Evolutionary conservation across 2,888 invertebrate genomes (phyloP).

Genomic region (Gasteruption jaculator): DNA sequence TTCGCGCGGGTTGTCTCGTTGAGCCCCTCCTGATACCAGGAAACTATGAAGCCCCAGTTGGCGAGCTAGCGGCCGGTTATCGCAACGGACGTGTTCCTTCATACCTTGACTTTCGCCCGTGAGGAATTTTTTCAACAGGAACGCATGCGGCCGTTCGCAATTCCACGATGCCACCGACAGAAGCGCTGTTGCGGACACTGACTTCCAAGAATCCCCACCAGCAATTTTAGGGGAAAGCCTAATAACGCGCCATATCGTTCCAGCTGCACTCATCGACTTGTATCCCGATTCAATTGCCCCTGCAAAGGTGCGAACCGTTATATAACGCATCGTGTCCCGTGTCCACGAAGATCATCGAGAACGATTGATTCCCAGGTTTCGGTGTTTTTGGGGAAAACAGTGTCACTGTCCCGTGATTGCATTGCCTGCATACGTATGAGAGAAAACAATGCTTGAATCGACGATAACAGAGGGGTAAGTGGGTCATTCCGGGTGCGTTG

Average conservation of each 20-base stretch:
- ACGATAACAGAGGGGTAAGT: neutral
- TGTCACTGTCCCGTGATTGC: constrained; percentile 42
- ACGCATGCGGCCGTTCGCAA: constrained; percentile 42
- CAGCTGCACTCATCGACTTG: no score
- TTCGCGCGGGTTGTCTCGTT: constrained; percentile 50
- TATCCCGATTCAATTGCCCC: no score
- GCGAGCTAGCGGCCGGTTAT: constrained; percentile 18
- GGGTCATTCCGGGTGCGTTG: constrained; percentile 1
- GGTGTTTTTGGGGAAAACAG: constrained; percentile 51
- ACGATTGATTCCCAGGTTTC: no score
- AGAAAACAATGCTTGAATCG: neutral
- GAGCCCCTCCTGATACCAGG: constrained; percentile 48
- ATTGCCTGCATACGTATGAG: constrained; percentile 12
- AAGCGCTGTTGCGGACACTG: constrained; percentile 36
- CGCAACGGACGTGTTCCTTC: constrained; percentile 43
- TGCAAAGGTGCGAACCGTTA: no score
- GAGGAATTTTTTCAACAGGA: constrained; percentile 53
- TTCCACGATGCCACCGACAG: constrained; percentile 35
- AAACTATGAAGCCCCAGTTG: constrained; percentile 24
- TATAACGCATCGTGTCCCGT: no score
- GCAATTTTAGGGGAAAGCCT: constrained; percentile 49
- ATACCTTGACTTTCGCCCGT: constrained; percentile 50
- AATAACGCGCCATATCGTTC: no score
- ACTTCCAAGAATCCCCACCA: no score
- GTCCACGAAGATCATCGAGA: no score